Percentiles rank a stretch among this genome's conserved stretches.
Evolutionary conservation across 1,140 invertebrate species (phyloP).

Genomic region (Drosophila nigrodunni): DNA sequence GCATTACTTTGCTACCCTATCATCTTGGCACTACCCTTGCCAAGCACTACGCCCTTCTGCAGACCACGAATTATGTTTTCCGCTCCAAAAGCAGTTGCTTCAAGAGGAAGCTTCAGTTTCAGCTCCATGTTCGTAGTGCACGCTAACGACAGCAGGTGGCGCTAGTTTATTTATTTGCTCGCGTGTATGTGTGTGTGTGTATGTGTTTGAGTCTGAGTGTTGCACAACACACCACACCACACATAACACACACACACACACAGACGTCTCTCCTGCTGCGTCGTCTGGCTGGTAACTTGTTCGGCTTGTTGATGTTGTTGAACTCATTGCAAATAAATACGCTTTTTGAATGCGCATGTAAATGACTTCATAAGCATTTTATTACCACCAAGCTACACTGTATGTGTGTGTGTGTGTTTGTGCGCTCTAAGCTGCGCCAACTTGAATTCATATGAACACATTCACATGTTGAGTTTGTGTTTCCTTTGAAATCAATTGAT

Average conservation of each 20-base stretch:
- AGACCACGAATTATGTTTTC: slow-evolving; percentile 72
- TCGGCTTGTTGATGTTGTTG: slow-evolving; percentile 79
- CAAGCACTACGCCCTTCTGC: not conserved
- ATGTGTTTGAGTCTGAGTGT: slow-evolving; percentile 22
- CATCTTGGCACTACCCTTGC: too few relatives aligned
- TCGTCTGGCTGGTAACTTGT: slow-evolving; percentile 15
- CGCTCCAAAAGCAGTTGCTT: slow-evolving; percentile 28
- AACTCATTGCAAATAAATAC: slow-evolving; percentile 83
- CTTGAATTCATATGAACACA: not conserved
- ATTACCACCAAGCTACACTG: slow-evolving; percentile 63
- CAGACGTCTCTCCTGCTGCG: slow-evolving; percentile 18
- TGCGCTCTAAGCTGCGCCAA: slow-evolving; percentile 18
- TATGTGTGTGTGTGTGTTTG: slow-evolving; percentile 20
- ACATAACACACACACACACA: too few relatives aligned
- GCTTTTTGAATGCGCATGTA: slow-evolving; percentile 82
- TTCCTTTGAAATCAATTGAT: slow-evolving; percentile 60
- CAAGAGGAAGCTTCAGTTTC: slow-evolving; percentile 1
- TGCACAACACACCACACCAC: slow-evolving; percentile 28
- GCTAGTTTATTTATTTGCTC: slow-evolving; percentile 78
- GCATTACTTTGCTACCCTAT: not conserved
- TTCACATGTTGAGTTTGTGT: slow-evolving; percentile 13
- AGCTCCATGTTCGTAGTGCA: slow-evolving; percentile 46
- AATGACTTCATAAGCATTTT: slow-evolving; percentile 83
- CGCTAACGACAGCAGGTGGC: slow-evolving; percentile 79
- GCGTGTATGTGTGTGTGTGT: slow-evolving; percentile 26